These are phyloP conservation scores for Sarcophilus harrisii DNA, from an alignment of 2,797 vertebrate species.

Conservation along the genomic window DNA sequence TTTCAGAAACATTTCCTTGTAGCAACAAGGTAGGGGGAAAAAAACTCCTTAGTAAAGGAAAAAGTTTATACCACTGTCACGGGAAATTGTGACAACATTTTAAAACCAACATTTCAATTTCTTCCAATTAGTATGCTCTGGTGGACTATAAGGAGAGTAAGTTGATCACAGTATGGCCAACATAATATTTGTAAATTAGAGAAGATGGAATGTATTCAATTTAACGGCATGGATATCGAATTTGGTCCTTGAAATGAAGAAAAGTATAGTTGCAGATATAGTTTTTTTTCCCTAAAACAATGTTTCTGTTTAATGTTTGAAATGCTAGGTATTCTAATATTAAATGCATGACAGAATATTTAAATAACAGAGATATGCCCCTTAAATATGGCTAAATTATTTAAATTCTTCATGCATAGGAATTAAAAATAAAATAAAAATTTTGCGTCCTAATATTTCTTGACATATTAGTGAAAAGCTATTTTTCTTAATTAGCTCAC, in stretches of 20 bases:
- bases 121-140: neutral
- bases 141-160: neutral
- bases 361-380: neutral
- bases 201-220: slow-evolving; percentile 10
- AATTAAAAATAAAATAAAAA: neutral
- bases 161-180: slow-evolving; percentile 4
- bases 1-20: slow-evolving; percentile 50
- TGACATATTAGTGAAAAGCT: neutral
- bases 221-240: neutral
- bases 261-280: neutral
- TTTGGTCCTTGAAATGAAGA: neutral
- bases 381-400: neutral
- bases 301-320: slow-evolving; percentile 6
- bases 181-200: slow-evolving; percentile 28
- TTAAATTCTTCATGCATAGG: neutral
- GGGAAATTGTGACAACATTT: slow-evolving; percentile 44
- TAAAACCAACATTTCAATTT: slow-evolving; percentile 23
- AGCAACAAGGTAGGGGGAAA: slow-evolving; percentile 36
- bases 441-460: neutral
- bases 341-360: neutral
- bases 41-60: slow-evolving; percentile 38
- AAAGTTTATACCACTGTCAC: neutral
- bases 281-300: neutral
- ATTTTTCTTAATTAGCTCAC: neutral
- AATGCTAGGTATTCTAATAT: neutral